Conservation (phyloP, 2,797 vertebrate genomes). For the Aphelocoma californica region DNA sequence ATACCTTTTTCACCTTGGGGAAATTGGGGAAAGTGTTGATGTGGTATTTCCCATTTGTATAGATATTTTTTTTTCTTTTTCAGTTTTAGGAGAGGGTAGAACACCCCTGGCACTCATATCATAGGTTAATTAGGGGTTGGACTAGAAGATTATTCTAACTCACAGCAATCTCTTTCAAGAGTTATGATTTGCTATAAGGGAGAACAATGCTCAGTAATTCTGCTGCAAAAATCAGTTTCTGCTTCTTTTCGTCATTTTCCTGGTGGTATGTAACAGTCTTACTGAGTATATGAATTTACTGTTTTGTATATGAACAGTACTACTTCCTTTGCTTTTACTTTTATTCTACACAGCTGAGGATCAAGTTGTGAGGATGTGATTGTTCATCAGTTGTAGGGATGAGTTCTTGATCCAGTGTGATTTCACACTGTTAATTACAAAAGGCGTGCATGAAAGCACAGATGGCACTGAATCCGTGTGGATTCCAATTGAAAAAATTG, state of each 20-base stretch:
- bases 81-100: neutral
- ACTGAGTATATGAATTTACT: neutral
- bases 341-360: neutral
- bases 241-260: neutral
- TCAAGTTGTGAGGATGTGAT: neutral
- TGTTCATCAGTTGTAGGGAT: neutral
- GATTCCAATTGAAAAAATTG: neutral
- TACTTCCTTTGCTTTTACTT: neutral
- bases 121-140: neutral
- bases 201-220: neutral
- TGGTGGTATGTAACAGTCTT: neutral
- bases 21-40: neutral
- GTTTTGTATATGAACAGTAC: neutral
- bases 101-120: neutral
- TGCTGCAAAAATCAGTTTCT: neutral
- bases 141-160: neutral
- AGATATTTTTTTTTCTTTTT: neutral
- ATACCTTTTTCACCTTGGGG: neutral
- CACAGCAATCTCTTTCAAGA: neutral
- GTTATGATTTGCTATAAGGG: neutral
- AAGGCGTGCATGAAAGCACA: neutral
- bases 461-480: neutral
- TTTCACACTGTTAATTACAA: neutral
- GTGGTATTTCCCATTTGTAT: neutral
- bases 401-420: neutral